Evolutionary conservation across 2,888 invertebrate species (phyloP), one percentile per base, ranked within the genome.

Genomic region (Lucinisca nassula): DNA sequence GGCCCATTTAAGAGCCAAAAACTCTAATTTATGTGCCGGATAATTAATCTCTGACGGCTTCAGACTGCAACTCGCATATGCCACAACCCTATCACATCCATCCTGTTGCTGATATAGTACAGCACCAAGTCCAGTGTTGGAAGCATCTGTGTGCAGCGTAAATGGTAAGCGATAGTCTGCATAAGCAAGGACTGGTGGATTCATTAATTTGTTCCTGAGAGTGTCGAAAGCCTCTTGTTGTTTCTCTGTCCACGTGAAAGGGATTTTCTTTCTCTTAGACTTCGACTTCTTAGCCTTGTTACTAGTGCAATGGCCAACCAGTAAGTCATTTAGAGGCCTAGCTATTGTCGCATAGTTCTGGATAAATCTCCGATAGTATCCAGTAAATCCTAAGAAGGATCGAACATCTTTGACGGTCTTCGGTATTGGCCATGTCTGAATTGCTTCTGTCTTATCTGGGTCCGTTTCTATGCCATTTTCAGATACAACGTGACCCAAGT

Each of bases 1-100:
- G 2, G 84, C 85, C 88, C 90, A 90, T 38, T 88, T 88, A 1
- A 90, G 61, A 3, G 79, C 58, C 0, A 90, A 40, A 75, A 90
- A 88, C 45, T 90, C 87, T 58, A 81, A 45, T 40, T 90, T 89
- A 70, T 85, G 84, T 1, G 82, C 74, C 32, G 85, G 79, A 55
- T 90, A 90, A 58, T 84, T 87, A 24, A 24, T 3, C 51, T 90
- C 87, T 17, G 79, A 24, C 14, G 58, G 30, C 45, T 55, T 75
- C 27, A 90, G 38, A 21, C 77, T 76, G 8, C 87, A 10, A 49
- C 87, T 87, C 12, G 85, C 87, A 80, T 77, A 87, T n/a, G 74
- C 72, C 1, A 84, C 80, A 6, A 84, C 80, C 30, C 79, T 35
- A 30, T 78, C 38, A n/a, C 37, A 17, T 3, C 79, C 85, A 12